Conservation (phyloP, 2,888 invertebrate species). For the Drosophila longiperda region DNA sequence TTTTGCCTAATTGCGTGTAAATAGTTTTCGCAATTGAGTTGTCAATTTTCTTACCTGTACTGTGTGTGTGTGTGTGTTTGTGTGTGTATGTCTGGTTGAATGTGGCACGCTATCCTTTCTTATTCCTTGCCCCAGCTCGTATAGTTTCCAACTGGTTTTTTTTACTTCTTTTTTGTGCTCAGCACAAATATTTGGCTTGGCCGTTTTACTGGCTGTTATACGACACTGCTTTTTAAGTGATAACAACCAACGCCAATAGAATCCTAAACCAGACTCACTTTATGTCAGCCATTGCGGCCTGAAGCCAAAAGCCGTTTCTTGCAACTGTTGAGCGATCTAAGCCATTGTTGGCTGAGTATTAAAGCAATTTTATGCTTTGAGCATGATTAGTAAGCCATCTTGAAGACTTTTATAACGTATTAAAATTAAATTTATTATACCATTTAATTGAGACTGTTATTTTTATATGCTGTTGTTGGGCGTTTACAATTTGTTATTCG, state of each 20-base stretch:
- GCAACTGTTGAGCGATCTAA: constrained; percentile 6
- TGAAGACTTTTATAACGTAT: no score
- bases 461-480: background rate
- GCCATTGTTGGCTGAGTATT: constrained; percentile 1
- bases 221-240: constrained; percentile 29
- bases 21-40: constrained; percentile 78
- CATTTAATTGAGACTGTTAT: background rate
- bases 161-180: constrained; percentile 38
- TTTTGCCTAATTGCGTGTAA: constrained; percentile 75
- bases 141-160: constrained; percentile 36
- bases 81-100: constrained; percentile 18
- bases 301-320: background rate
- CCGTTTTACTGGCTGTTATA: constrained; percentile 58
- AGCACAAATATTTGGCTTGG: constrained; percentile 67
- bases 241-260: constrained; percentile 2
- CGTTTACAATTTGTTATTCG: background rate
- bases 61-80: constrained; percentile 22
- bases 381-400: background rate
- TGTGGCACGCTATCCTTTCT: constrained; percentile 16
- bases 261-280: constrained; percentile 21
- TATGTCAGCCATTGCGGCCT: constrained; percentile 33
- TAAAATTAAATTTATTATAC: background rate
- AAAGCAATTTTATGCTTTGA: no score
- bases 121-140: constrained; percentile 29
- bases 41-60: constrained; percentile 62